Conservation (phyloP, 1,140 invertebrate genomes). For the Doryteuthis pealeii region DNA sequence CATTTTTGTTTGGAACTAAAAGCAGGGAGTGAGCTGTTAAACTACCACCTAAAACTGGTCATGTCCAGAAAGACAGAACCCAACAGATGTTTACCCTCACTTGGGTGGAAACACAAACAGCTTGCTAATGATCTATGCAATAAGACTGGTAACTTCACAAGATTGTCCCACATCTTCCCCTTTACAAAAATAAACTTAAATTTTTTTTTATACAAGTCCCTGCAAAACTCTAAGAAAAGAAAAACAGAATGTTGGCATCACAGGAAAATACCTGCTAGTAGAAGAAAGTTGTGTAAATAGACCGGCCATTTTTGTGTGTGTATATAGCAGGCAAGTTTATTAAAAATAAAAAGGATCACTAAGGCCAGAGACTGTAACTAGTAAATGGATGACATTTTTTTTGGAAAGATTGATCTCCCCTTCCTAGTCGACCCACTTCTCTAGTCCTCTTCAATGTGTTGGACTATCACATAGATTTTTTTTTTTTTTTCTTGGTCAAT, state of each 20-base stretch:
- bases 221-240: not conserved
- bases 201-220: not conserved
- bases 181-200: not conserved
- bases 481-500: no score
- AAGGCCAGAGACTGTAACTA: no score
- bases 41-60: not conserved
- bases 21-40: not conserved
- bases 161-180: no score
- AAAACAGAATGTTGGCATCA: not conserved
- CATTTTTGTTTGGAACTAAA: conserved; percentile 5
- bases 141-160: not conserved
- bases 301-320: not conserved
- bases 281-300: conserved; percentile 9
- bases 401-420: no score
- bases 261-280: conserved; percentile 9
- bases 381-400: no score
- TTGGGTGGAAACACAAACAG: not conserved
- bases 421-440: no score
- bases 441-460: no score
- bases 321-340: not conserved
- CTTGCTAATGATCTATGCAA: not conserved
- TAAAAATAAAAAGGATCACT: no score
- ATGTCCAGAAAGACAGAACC: not conserved
- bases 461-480: no score
- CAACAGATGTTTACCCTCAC: not conserved